phyloP scores from a whole-genome alignment of 2,113 vertebrate genomes.

The Hymenochirus boettgeri region DNA sequence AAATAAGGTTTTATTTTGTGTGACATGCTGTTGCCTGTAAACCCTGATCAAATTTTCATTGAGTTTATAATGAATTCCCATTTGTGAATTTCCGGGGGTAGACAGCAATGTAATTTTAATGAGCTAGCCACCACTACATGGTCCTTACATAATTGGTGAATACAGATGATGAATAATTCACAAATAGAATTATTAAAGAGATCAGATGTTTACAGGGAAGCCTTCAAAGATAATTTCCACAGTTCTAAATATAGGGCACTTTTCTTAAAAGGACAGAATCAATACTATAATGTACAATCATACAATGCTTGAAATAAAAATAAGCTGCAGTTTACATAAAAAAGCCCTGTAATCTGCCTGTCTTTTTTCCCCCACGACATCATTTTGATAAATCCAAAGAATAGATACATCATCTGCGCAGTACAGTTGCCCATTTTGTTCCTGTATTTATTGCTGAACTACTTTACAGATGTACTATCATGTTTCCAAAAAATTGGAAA shows the following conservation, averaged over 20 bases:
- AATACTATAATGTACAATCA: background rate
- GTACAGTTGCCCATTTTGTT: too few relatives aligned
- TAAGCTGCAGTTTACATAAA: too few relatives aligned
- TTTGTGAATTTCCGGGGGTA: slow-evolving; percentile 62
- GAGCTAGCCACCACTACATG: slow-evolving; percentile 61
- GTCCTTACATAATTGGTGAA: slow-evolving; percentile 62
- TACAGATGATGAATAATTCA: slow-evolving; percentile 70
- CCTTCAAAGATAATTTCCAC: slow-evolving; percentile 63
- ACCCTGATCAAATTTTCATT: slow-evolving; percentile 70
- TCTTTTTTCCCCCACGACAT: too few relatives aligned
- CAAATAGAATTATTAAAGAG: slow-evolving; percentile 67
- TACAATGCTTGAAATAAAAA: too few relatives aligned
- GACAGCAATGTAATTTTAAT: slow-evolving; percentile 70
- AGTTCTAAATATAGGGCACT: slow-evolving; percentile 58
- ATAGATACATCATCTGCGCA: too few relatives aligned
- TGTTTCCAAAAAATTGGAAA: too few relatives aligned
- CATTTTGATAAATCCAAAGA: too few relatives aligned
- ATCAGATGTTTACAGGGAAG: slow-evolving; percentile 63
- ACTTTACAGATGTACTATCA: too few relatives aligned
- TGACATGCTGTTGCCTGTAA: slow-evolving; percentile 62
- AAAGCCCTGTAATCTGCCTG: too few relatives aligned
- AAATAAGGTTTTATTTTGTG: slow-evolving; percentile 58
- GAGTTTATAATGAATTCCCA: slow-evolving; percentile 71
- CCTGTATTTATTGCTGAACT: too few relatives aligned
- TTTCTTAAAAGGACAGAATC: slow-evolving; percentile 49